These are phyloP conservation scores for Fulica atra DNA, from an alignment of 2,113 vertebrate genomes.

Conservation along the genomic window DNA sequence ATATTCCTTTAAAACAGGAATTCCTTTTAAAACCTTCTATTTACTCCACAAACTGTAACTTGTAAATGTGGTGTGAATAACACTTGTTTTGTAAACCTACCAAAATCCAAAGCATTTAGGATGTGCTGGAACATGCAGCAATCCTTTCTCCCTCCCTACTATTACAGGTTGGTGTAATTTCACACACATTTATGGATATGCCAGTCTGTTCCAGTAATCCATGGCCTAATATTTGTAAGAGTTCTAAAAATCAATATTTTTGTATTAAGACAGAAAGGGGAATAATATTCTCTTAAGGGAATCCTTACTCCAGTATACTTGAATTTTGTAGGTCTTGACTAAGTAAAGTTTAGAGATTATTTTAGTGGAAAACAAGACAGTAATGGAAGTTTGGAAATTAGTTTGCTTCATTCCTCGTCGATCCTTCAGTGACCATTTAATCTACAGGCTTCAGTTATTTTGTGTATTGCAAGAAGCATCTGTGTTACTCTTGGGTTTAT, in stretches of 20 bases:
- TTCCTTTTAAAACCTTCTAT: too few species aligned
- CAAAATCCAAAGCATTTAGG: background rate
- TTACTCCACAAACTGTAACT: background rate
- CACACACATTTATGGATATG: background rate
- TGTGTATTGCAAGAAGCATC: background rate
- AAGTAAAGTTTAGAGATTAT: background rate
- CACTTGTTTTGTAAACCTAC: background rate
- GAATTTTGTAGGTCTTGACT: background rate
- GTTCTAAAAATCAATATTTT: background rate
- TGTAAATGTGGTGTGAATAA: background rate
- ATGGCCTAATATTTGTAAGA: background rate
- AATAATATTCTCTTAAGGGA: background rate
- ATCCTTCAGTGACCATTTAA: background rate
- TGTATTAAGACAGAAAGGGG: background rate
- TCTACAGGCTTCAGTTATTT: background rate
- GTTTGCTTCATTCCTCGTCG: background rate
- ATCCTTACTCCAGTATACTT: background rate
- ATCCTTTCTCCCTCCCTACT: background rate
- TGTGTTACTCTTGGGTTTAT: background rate
- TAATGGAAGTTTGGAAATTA: background rate
- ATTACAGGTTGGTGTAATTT: background rate
- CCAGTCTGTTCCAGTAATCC: background rate
- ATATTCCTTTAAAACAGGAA: background rate
- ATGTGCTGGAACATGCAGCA: background rate
- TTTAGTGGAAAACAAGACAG: background rate